Percentiles rank a stretch among this genome's conserved stretches.
phyloP scores from a whole-genome alignment of 2,888 invertebrate genomes.

The Brachylomia viminalis region DNA sequence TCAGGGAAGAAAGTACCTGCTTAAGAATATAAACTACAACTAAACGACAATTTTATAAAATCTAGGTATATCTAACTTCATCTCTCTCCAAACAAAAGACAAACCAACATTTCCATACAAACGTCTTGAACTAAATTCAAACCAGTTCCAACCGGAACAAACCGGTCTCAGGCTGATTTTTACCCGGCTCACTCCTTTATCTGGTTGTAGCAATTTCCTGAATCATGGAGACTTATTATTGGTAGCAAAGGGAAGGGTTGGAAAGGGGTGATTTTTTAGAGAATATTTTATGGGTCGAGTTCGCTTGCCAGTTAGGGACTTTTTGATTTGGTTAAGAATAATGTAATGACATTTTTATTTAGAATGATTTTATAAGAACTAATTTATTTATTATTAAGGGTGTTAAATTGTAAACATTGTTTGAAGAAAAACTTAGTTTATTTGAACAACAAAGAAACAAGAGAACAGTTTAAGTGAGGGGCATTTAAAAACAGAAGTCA shows the following conservation, averaged over 20 bases:
- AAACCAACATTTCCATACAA: constrained; percentile 46
- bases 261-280: constrained; percentile 29
- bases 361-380: neutral
- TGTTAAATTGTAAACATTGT: neutral
- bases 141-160: constrained; percentile 51
- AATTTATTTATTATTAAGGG: neutral
- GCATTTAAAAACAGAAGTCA: too few species aligned
- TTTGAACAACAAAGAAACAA: too few species aligned
- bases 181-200: constrained; percentile 61
- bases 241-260: constrained; percentile 49
- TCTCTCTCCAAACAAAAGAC: constrained; percentile 12
- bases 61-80: neutral
- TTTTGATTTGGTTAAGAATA: constrained; percentile 27
- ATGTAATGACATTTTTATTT: constrained; percentile 34
- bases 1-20: neutral
- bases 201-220: constrained; percentile 67
- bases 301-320: constrained; percentile 34
- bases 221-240: constrained; percentile 64
- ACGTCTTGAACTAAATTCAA: constrained; percentile 43
- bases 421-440: neutral
- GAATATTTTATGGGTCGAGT: constrained; percentile 24
- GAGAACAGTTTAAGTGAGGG: too few species aligned
- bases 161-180: constrained; percentile 60
- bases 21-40: neutral
- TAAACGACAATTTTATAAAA: constrained; percentile 1